Percentiles rank a stretch among this genome's conserved stretches.
phyloP scores from a whole-genome alignment of 1,140 invertebrate genomes.

The Papilio dardanus region DNA sequence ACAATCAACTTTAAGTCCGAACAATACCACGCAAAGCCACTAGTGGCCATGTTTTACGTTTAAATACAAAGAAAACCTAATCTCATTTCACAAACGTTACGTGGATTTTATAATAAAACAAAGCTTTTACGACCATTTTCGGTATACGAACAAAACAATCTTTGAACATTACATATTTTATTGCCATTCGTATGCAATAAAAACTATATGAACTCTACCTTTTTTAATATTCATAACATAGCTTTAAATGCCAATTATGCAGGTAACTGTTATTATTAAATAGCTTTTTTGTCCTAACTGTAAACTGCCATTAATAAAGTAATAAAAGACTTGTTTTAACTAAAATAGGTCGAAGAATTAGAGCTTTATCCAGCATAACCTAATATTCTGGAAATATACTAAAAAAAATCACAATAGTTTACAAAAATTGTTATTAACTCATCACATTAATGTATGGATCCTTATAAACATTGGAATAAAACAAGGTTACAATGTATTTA shows the following conservation, averaged over 20 bases:
- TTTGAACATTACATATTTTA: constrained; percentile 34
- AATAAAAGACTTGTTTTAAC: too few species aligned
- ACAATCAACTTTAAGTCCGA: constrained; percentile 16
- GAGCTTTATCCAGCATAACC: too few species aligned
- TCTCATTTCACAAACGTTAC: constrained; percentile 27
- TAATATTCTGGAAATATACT: too few species aligned
- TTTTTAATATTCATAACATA: constrained; percentile 16
- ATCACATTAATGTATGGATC: too few species aligned
- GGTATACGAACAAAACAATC: constrained; percentile 36
- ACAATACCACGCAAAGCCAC: constrained; percentile 15
- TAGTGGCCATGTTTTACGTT: constrained; percentile 10
- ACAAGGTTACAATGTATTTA: too few species aligned
- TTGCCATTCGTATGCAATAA: constrained; percentile 30
- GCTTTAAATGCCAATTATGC: constrained; percentile 13
- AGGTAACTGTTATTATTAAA: neutral
- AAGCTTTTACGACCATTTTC: constrained; percentile 32
- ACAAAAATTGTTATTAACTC: too few species aligned
- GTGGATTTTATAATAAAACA: constrained; percentile 7
- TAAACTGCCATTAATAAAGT: too few species aligned
- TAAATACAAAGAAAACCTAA: constrained; percentile 33
- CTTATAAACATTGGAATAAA: too few species aligned
- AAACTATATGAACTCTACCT: constrained; percentile 24
- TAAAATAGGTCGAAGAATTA: too few species aligned
- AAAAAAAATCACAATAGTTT: too few species aligned
- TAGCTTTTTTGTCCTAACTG: too few species aligned